phyloP scores from a whole-genome alignment of 2,113 vertebrate genomes.

The Podarcis muralis region DNA sequence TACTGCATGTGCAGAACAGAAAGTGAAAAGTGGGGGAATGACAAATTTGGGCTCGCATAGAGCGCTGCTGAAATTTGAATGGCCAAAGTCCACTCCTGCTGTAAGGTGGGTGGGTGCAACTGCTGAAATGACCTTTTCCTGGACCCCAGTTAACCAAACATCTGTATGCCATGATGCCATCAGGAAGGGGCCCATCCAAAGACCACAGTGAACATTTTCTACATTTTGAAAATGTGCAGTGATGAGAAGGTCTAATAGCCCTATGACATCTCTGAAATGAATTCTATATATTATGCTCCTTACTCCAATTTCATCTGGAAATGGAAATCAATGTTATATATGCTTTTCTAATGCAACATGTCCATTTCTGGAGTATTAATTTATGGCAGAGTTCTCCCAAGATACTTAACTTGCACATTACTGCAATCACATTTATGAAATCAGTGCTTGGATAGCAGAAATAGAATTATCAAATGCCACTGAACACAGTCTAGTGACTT shows the following conservation, averaged over 20 bases:
- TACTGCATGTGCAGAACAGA: too few relatives aligned
- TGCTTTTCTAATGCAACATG: constrained; percentile 24
- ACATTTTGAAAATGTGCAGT: neutral
- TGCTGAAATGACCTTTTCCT: too few relatives aligned
- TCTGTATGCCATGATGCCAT: too few relatives aligned
- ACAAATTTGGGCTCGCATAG: too few relatives aligned
- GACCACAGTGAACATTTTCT: too few relatives aligned
- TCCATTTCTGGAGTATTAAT: constrained; percentile 39
- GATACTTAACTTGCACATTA: constrained; percentile 32
- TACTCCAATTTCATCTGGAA: constrained; percentile 10
- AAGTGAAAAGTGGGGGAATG: too few relatives aligned
- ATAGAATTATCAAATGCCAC: constrained; percentile 71
- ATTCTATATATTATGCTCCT: constrained; percentile 16
- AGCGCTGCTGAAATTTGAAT: too few relatives aligned
- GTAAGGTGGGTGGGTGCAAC: too few relatives aligned
- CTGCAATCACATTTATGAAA: constrained; percentile 24
- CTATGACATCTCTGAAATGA: neutral
- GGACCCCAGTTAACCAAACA: too few relatives aligned
- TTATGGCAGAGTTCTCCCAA: constrained; percentile 42
- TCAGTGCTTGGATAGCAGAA: constrained; percentile 33
- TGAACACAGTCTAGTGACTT: constrained; percentile 47
- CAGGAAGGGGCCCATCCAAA: too few relatives aligned
- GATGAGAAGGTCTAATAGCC: neutral
- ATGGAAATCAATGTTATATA: constrained; percentile 17
- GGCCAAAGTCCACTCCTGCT: too few relatives aligned